Conservation (phyloP, 2,113 vertebrate species). For the Pantherophis guttatus region DNA sequence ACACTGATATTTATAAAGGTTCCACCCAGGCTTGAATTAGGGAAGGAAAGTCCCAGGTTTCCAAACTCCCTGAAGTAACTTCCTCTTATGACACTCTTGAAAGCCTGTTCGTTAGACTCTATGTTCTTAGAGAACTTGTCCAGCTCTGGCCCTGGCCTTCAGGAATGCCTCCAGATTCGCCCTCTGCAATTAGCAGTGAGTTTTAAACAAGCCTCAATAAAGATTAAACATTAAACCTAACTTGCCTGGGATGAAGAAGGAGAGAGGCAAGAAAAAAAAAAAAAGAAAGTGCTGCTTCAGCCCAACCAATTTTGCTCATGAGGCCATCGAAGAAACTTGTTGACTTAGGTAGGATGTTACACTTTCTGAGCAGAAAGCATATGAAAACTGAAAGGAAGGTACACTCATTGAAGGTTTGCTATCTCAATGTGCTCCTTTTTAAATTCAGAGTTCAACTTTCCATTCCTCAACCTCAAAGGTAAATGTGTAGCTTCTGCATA, state of each 20-base stretch:
- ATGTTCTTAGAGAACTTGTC: neutral
- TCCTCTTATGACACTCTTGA: conserved; percentile 7
- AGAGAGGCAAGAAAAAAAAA: no score
- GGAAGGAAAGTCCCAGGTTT: conserved; percentile 6
- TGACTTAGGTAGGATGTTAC: neutral
- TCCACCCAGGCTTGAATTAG: neutral
- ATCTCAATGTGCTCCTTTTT: neutral
- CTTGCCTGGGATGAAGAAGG: neutral
- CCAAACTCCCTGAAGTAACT: conserved; percentile 3
- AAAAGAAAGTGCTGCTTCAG: neutral
- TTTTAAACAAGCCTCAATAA: neutral
- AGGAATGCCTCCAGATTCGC: neutral
- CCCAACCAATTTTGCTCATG: neutral
- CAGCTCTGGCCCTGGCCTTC: neutral
- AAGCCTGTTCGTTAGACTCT: neutral
- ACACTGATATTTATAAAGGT: conserved; percentile 14
- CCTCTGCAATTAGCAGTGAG: neutral
- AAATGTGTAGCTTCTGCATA: neutral
- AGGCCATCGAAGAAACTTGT: neutral
- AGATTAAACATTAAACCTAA: neutral
- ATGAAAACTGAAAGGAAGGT: neutral
- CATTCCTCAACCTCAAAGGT: neutral
- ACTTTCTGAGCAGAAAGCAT: neutral
- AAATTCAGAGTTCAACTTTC: neutral
- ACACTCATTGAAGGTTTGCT: neutral